phyloP scores from a whole-genome alignment of 2,888 invertebrate species.

The Synanthedon formicaeformis region DNA sequence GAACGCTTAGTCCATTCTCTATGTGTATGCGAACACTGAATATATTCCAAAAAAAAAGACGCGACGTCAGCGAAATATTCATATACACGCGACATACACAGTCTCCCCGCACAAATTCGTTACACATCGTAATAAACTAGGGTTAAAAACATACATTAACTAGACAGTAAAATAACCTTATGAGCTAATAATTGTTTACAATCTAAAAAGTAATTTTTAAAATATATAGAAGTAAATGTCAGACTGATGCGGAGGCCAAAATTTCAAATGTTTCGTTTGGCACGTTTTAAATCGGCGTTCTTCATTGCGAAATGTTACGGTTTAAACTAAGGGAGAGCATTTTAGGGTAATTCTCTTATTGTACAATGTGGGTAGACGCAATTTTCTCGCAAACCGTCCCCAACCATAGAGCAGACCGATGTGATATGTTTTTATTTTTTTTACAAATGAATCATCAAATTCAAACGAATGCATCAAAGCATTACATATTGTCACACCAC shows the following conservation, averaged over 20 bases:
- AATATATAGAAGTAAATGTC: constrained; percentile 16
- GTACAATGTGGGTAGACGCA: too few species aligned
- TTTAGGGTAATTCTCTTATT: too few species aligned
- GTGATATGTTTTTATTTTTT: constrained; percentile 33
- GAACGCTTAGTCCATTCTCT: too few species aligned
- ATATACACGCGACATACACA: constrained; percentile 59
- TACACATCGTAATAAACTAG: constrained; percentile 34
- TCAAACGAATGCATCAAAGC: not conserved
- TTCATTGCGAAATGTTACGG: too few species aligned
- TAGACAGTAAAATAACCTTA: constrained; percentile 63
- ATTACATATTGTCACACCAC: not conserved
- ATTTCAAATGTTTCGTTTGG: constrained; percentile 30
- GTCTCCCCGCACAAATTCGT: constrained; percentile 35
- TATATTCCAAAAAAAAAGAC: too few species aligned
- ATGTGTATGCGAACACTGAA: too few species aligned
- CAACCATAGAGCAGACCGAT: constrained; percentile 3
- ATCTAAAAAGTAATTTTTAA: constrained; percentile 20
- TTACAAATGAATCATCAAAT: constrained; percentile 11
- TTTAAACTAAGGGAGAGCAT: too few species aligned
- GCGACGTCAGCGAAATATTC: constrained; percentile 33
- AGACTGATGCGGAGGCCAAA: constrained; percentile 28
- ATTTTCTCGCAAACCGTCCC: too few species aligned
- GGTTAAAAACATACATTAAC: constrained; percentile 40
- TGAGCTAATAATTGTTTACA: constrained; percentile 51
- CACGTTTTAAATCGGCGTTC: constrained; percentile 19